A percentile compares a stretch with the other conserved stretches of the same genome.
Conservation (phyloP, 2,113 vertebrate genomes). For the Corynorhinus townsendii region DNA sequence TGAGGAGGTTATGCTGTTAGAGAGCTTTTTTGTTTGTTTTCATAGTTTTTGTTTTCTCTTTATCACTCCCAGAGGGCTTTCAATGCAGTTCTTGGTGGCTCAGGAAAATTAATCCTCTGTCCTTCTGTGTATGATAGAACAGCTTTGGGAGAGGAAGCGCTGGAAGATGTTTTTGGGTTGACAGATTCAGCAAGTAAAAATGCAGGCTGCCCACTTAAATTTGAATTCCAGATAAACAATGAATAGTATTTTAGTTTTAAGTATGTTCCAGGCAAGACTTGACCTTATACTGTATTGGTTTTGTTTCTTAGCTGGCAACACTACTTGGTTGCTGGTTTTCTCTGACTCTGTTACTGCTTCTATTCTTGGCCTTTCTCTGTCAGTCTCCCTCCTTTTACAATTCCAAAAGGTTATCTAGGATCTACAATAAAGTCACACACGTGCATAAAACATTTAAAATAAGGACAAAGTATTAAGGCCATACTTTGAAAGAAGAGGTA, state of each 20-base stretch:
- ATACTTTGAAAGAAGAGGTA: not conserved
- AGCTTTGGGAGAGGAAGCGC: not conserved
- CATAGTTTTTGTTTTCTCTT: not conserved
- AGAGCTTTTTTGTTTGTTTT: not conserved
- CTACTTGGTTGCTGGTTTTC: not conserved
- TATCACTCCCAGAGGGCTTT: not conserved
- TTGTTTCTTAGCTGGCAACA: not conserved
- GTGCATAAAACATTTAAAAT: not conserved
- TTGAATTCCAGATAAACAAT: not conserved
- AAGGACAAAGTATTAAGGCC: not conserved
- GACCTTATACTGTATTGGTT: not conserved
- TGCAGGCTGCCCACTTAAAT: not conserved
- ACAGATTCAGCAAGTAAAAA: not conserved
- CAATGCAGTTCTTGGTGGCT: not conserved
- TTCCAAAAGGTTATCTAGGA: not conserved
- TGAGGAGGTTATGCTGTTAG: not conserved
- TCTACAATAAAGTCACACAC: not conserved
- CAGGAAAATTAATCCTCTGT: not conserved
- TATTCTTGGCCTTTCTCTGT: not conserved
- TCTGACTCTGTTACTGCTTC: not conserved
- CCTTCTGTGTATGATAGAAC: not conserved
- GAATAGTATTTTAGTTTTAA: not conserved
- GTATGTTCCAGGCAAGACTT: not conserved
- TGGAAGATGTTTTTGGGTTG: not conserved
- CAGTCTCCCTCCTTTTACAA: not conserved